Base-by-base conservation (phyloP, 2,888 invertebrate species). In the Erebia palarica region DNA sequence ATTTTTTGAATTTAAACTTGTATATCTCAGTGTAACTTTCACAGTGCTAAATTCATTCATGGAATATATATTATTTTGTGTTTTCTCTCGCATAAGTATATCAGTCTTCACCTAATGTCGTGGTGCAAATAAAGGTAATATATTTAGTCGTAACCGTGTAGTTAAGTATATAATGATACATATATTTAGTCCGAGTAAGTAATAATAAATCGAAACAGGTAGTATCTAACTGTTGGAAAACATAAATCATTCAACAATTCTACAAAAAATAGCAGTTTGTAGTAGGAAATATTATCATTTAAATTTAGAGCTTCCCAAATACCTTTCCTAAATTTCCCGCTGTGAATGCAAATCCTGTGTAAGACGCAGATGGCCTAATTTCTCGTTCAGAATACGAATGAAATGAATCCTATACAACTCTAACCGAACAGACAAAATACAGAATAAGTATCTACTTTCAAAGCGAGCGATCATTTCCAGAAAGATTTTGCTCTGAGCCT, bases 311-410 rank as follows among this genome's bases (percentile, higher is more conserved):
- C 47, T 61, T 47, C 14, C 13, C 61, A 36, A 65, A 49, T 64
- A 66, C 44, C 61, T 61, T 44, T 69, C 16, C 44, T 65, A 57
- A 57, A 68, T 64, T 44, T 64, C 47, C 47, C 21, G 59, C 79
- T 78, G 77, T 75, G 64, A 55, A 70, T 76, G 73, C 16, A 70
- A 72, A 69, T 65, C 64, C 70, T 53, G 61, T 55, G 61, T 63
- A 57, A 80, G 80, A 80, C 81, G 78, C 82, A 83, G 82, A 84
- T 82, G 86, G 80, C 80, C 84, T 80, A 81, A 75, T 83, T 84
- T 77, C 80, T 75, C 76, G 79, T 75, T 68, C 79, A 76, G 85
- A 84, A 86, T 88, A 83, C 84, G 83, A 85, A 87, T 84, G 79
- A 79, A 81, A 84, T 84, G 84, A 86, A 87, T 84, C 84, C 80